Conservation (phyloP, 2,113 vertebrate genomes). For the Calonectris borealis region DNA sequence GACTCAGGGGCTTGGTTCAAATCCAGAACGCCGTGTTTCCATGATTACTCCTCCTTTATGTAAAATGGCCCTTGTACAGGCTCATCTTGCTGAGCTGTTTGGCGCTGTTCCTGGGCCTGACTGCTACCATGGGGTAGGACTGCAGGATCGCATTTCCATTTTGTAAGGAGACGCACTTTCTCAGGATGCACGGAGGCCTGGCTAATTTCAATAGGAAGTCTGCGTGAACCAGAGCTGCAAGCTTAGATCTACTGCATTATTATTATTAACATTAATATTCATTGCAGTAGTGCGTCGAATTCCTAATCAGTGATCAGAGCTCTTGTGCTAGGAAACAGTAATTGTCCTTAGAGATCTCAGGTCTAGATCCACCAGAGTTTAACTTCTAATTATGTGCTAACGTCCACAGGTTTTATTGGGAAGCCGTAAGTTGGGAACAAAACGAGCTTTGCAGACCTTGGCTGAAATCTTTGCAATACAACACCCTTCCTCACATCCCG, state of each 20-base stretch:
- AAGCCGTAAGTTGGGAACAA: background rate
- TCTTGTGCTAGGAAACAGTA: background rate
- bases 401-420: background rate
- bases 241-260: background rate
- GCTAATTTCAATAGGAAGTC: conserved; percentile 22
- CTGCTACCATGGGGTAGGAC: conserved; percentile 42
- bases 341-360: background rate
- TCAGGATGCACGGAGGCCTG: background rate
- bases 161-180: conserved; percentile 33
- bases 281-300: background rate
- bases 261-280: background rate
- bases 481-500: rapidly evolving
- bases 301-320: background rate
- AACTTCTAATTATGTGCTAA: background rate
- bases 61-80: conserved; percentile 59
- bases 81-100: conserved; percentile 52
- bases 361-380: background rate
- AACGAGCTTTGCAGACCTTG: background rate
- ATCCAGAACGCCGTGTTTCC: conserved; percentile 48
- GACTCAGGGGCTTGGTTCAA: conserved; percentile 49
- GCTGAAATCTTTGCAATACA: background rate
- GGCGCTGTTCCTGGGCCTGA: conserved; percentile 27
- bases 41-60: conserved; percentile 50
- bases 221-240: background rate
- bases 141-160: conserved; percentile 41